phyloP scores from a whole-genome alignment of 2,888 invertebrate genomes.

The Meteorus colon region DNA sequence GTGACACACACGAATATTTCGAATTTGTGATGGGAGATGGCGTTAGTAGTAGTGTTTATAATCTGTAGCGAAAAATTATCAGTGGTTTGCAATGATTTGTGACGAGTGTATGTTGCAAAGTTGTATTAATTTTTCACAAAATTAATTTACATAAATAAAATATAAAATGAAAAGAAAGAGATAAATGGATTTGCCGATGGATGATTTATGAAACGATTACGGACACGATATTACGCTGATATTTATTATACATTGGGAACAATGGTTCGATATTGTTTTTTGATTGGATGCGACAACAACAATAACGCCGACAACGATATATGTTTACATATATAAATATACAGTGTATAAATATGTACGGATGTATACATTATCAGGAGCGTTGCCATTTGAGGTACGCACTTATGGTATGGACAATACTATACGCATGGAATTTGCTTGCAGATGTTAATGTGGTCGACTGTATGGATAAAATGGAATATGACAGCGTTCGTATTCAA shows the following conservation, averaged over 20 bases:
- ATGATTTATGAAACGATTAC: slow-evolving; percentile 34
- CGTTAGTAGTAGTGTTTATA: neutral
- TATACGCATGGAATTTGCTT: slow-evolving; percentile 2
- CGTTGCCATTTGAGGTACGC: neutral
- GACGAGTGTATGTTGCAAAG: too few relatives aligned
- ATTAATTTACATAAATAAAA: neutral
- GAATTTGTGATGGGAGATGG: neutral
- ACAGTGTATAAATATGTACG: slow-evolving; percentile 27
- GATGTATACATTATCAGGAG: too few relatives aligned
- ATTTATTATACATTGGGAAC: slow-evolving; percentile 70
- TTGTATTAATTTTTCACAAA: too few relatives aligned
- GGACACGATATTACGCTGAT: slow-evolving; percentile 63
- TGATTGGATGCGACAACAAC: slow-evolving; percentile 62
- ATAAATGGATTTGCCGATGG: neutral
- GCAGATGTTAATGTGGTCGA: slow-evolving; percentile 58
- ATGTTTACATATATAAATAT: slow-evolving; percentile 27
- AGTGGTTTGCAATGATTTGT: too few relatives aligned
- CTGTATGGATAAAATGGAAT: slow-evolving; percentile 73
- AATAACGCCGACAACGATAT: neutral
- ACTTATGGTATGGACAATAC: slow-evolving; percentile 24
- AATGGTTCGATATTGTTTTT: slow-evolving; percentile 74
- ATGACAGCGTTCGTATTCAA: slow-evolving; percentile 61
- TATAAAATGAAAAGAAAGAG: neutral
- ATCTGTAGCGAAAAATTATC: neutral
- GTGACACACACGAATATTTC: neutral